Base-by-base conservation (phyloP, 2,888 invertebrate genomes). In the Drosophila atroscutellata region DNA sequence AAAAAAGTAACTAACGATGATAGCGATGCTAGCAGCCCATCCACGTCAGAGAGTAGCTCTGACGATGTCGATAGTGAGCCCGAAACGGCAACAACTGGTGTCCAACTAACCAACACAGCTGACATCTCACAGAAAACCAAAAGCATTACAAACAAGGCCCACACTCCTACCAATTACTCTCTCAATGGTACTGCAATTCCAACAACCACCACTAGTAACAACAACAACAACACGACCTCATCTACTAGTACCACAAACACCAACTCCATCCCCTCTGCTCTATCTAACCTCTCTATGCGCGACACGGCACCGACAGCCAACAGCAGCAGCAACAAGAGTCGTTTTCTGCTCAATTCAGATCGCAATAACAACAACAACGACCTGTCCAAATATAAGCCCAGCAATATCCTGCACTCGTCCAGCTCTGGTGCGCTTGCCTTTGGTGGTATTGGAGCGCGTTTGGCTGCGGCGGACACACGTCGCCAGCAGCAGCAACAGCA, bases 1-100 rank as follows among this genome's bases (percentile, higher is more conserved):
- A 91, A 90, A 89, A 90, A 91, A 91, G 91, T 91, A 91, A 91
- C 85, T 90, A 91, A 75, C 76, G 90, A 84, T 72, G 90, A 75
- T 55, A 34, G 39, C 26, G 34, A 34, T 54, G 54, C 20, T 36
- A 75, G 80, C 76, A 72, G 67, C 69, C 72, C 82, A 47, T 75
- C 69, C 72, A 52, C 81, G 67, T 91, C 91, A 80, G 91, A 88
- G 89, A 90, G 77, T 81, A 91, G 87, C 83, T 89, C 89, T 72
- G 90, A 88, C 20, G 89, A 83, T 64, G 77, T 34, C 58, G 71
- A 85, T 60, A 89, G 76, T 49, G 81, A 64, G 55, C 67, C 80
- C 49, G 80, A 83, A 68, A 9, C 34, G 32, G 13, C 67, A n/a
- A 58, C 68, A 36, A 58, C 71, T 72, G 84, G 66, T 77, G 73